Conservation (phyloP, 2,888 invertebrate genomes). For the Pegoplata infirma region DNA sequence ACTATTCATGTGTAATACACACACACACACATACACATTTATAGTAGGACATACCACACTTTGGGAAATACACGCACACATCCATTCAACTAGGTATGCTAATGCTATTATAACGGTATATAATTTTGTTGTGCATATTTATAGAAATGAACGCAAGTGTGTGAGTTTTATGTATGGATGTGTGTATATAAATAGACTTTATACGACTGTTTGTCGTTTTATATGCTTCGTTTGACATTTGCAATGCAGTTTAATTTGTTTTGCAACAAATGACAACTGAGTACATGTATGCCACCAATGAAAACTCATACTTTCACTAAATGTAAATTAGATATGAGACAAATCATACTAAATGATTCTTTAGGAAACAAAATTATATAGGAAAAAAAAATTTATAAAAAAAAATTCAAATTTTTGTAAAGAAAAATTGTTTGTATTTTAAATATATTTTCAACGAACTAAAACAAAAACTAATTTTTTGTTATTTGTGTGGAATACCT, state of each 20-base stretch:
- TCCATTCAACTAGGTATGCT: too few relatives aligned
- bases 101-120: constrained; percentile 41
- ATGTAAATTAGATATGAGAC: background rate
- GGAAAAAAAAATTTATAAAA: too few relatives aligned
- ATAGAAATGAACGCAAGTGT: background rate
- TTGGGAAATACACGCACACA: background rate
- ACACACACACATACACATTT: background rate
- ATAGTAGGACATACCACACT: background rate
- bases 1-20: background rate
- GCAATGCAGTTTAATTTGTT: constrained; percentile 62
- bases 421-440: too few relatives aligned
- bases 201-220: constrained; percentile 47
- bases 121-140: constrained; percentile 22
- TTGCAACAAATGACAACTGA: constrained; percentile 53
- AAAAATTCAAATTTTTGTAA: too few relatives aligned
- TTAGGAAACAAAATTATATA: too few relatives aligned
- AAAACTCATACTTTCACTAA: background rate
- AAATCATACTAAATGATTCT: too few relatives aligned
- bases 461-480: too few relatives aligned
- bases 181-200: constrained; percentile 18
- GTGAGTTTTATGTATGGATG: background rate
- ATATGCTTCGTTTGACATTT: constrained; percentile 57
- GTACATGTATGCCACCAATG: background rate
- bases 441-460: too few relatives aligned
- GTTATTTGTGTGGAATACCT: too few relatives aligned